A percentile compares a stretch with the other conserved stretches of the same genome.
Conservation (phyloP, 2,888 invertebrate genomes). For the Ophioninae sp. region DNA sequence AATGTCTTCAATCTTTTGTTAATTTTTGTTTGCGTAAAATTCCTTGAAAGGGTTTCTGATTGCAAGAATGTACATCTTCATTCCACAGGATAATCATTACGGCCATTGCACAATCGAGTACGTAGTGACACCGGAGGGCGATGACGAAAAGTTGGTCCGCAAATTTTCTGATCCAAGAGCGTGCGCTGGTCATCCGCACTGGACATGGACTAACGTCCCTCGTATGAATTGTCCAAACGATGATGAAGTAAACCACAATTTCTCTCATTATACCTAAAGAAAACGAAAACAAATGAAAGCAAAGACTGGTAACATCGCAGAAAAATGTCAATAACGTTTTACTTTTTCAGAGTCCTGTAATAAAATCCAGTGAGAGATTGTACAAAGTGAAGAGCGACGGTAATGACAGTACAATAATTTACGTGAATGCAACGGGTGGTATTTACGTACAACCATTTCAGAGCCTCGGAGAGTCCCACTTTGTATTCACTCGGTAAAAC, state of each 20-base stretch:
- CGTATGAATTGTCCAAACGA: slow-evolving; percentile 77
- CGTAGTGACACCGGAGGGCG: slow-evolving; percentile 72
- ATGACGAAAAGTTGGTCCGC: slow-evolving; percentile 73
- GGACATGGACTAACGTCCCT: slow-evolving; percentile 79
- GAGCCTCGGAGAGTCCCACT: slow-evolving; percentile 80
- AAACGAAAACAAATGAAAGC: background rate
- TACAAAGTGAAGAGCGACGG: slow-evolving; percentile 73
- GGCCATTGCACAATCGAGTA: slow-evolving; percentile 80
- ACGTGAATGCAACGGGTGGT: slow-evolving; percentile 78
- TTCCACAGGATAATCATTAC: slow-evolving; percentile 77
- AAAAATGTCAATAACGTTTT: slow-evolving; percentile 28
- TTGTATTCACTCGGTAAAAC: slow-evolving; percentile 73
- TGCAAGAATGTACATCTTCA: background rate
- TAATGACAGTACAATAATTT: slow-evolving; percentile 71
- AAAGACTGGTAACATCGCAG: slow-evolving; percentile 1
- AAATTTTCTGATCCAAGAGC: slow-evolving; percentile 80
- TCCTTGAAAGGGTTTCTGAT: background rate
- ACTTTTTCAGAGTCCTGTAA: slow-evolving; percentile 76
- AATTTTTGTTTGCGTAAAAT: background rate
- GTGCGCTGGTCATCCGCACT: slow-evolving; percentile 76
- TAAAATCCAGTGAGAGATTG: slow-evolving; percentile 80
- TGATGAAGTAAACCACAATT: slow-evolving; percentile 74
- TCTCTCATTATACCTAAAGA: background rate
- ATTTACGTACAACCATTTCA: slow-evolving; percentile 81
- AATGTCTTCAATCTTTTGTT: background rate